Percentiles rank a stretch among this genome's conserved stretches.
These are phyloP conservation scores for Morone chrysops DNA, from an alignment of 2,113 vertebrate genomes.

Conservation along the genomic window DNA sequence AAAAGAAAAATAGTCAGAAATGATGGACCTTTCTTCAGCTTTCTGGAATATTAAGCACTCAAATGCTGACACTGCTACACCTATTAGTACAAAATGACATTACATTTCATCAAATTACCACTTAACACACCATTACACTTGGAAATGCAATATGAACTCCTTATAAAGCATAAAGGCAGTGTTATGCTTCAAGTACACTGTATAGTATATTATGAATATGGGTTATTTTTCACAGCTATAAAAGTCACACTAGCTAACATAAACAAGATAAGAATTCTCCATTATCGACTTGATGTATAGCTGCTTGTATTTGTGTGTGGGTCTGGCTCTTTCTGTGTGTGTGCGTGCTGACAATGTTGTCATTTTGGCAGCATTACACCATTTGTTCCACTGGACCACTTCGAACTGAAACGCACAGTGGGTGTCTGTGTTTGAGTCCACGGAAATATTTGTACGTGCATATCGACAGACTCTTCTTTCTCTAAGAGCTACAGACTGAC, in stretches of 20 bases:
- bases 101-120: neutral
- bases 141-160: neutral
- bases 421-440: neutral
- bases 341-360: neutral
- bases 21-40: neutral
- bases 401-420: constrained; percentile 10
- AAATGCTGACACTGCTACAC: neutral
- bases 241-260: neutral
- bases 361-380: constrained; percentile 10
- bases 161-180: neutral
- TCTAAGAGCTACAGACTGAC: neutral
- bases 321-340: neutral
- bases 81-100: neutral
- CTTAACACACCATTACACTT: neutral
- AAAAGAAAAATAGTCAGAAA: neutral
- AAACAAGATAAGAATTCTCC: neutral
- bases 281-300: neutral
- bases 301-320: neutral
- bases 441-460: neutral
- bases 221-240: constrained; percentile 1
- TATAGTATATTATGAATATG: neutral
- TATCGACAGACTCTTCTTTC: neutral
- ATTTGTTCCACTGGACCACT: constrained; percentile 20
- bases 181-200: neutral
- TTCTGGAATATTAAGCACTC: neutral